Evolutionary conservation across 2,888 invertebrate species (phyloP).

Genomic region (Melinaea marsaeus): DNA sequence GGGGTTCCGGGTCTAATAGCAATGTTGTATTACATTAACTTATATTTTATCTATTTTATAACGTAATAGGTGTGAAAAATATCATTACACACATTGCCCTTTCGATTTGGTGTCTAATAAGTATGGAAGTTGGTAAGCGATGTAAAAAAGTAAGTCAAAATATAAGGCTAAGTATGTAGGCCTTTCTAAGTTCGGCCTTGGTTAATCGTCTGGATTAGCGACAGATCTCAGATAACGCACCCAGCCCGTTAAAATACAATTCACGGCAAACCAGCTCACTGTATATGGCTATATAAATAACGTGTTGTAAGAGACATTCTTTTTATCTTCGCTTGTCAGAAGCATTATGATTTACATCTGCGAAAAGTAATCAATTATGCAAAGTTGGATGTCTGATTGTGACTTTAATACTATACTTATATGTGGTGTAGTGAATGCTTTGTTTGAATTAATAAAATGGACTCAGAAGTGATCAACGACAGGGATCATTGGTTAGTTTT

Average conservation of each 20-base stretch:
- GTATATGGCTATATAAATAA: slow-evolving; percentile 1
- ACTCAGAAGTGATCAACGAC: slow-evolving; percentile 30
- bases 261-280: slow-evolving; percentile 3
- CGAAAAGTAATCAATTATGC: neutral
- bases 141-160: slow-evolving; percentile 16
- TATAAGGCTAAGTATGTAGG: slow-evolving; percentile 14
- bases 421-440: too few species aligned
- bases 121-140: too few species aligned
- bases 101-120: too few species aligned
- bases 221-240: slow-evolving; percentile 41
- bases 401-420: neutral
- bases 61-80: too few species aligned
- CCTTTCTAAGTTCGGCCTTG: slow-evolving; percentile 58
- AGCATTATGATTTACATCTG: neutral
- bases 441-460: slow-evolving; percentile 12
- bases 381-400: neutral
- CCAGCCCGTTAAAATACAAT: slow-evolving; percentile 2
- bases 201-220: slow-evolving; percentile 44
- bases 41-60: neutral
- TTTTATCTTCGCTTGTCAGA: slow-evolving; percentile 2
- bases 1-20: slow-evolving; percentile 35
- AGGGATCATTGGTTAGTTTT: too few species aligned
- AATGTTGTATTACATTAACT: slow-evolving; percentile 5
- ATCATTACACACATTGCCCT: too few species aligned
- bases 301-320: neutral